A percentile compares a stretch with the other conserved stretches of the same genome.
Evolutionary conservation across 2,888 invertebrate genomes (phyloP).

Genomic region (Scaptomyza polygonia): DNA sequence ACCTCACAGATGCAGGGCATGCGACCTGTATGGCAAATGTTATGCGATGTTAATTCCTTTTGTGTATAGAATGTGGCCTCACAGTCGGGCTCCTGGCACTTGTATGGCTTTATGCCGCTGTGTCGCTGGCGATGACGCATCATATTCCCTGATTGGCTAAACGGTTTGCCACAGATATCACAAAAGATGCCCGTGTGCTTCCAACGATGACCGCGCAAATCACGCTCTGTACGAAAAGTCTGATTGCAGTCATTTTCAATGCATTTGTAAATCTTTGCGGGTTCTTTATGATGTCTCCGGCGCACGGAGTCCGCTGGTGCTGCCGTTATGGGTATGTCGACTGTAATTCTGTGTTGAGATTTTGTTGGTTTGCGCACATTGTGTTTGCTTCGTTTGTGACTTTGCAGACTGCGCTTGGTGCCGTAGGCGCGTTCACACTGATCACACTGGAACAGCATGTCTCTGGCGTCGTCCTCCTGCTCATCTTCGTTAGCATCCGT

Average conservation of each 20-base stretch:
- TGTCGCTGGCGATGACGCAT: constrained; percentile 81
- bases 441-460: constrained; percentile 72
- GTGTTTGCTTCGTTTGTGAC: constrained; percentile 69
- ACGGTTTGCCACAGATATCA: constrained; percentile 80
- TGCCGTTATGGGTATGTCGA: neutral
- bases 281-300: constrained; percentile 35
- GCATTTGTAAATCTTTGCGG: constrained; percentile 63
- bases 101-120: constrained; percentile 81
- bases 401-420: constrained; percentile 71
- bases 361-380: constrained; percentile 18
- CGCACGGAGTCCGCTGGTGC: neutral
- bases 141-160: constrained; percentile 81
- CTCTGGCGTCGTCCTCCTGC: constrained; percentile 48
- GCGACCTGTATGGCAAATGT: constrained; percentile 77
- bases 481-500: constrained; percentile 39
- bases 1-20: constrained; percentile 80
- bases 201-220: constrained; percentile 75
- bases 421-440: constrained; percentile 73
- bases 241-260: constrained; percentile 66
- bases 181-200: constrained; percentile 82
- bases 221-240: constrained; percentile 72
- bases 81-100: constrained; percentile 73
- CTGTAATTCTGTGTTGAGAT: neutral
- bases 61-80: constrained; percentile 78
- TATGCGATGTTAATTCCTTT: constrained; percentile 78